phyloP scores from a whole-genome alignment of 1,140 invertebrate species.

The Vanessa atalanta region DNA sequence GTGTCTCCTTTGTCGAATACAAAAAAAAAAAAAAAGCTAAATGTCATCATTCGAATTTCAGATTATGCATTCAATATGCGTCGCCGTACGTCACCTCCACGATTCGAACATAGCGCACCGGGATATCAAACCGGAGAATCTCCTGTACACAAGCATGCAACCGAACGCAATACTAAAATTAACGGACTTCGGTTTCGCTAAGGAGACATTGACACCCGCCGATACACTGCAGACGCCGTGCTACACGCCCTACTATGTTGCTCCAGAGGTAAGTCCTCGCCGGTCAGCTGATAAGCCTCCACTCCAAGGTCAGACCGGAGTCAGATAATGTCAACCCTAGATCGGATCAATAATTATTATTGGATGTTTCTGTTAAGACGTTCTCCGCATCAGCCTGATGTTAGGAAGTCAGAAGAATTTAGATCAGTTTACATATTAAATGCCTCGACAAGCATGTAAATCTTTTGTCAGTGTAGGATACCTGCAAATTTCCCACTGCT shows the following conservation, averaged over 20 bases:
- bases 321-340: no score
- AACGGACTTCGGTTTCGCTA: conserved; percentile 99
- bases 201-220: conserved; percentile 92
- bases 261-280: conserved; percentile 66
- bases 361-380: no score
- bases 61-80: conserved; percentile 97
- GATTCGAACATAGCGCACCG: conserved; percentile 97
- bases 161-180: conserved; percentile 92
- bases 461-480: no score
- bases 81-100: conserved; percentile 97
- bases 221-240: conserved; percentile 97
- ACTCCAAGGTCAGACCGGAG: no score
- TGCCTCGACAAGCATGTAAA: no score
- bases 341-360: no score
- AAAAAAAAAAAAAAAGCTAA: background rate
- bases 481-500: no score
- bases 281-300: no score
- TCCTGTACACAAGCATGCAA: conserved; percentile 89
- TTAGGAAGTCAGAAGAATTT: no score
- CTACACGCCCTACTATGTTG: conserved; percentile 99
- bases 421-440: no score
- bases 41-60: conserved; percentile 64
- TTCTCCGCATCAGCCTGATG: no score
- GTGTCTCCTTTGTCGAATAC: no score
- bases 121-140: conserved; percentile 97